Base-by-base conservation (phyloP, 2,113 vertebrate species). In the Myrmecobius fasciatus region DNA sequence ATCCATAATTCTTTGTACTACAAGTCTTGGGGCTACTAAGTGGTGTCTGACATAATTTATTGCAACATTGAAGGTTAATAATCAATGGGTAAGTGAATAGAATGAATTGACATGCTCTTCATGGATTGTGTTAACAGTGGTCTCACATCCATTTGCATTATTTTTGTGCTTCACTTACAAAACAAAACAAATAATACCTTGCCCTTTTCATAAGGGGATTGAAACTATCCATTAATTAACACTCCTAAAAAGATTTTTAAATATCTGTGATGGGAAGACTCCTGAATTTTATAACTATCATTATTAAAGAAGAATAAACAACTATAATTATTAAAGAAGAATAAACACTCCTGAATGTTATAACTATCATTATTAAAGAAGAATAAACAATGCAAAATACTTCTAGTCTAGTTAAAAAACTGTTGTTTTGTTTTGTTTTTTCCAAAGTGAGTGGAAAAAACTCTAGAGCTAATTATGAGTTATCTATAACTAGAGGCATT, bases 361-460 rank as follows among this genome's bases (percentile, higher is more conserved):
- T 9, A 3, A 89, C 52, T 25, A 0, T 1, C 54, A 1, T 43
- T 24, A 1, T 2, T 3, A 53, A 28, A 75, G 89, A 25, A 8
- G 6, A 67, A 3, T 36, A 52, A 36, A 36, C 14, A n/a, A 43
- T 1, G 7, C 26, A 8, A 2, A 2, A 0, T 5, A 51, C 36
- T 91, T n/a, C 28, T 0, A 20, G 53, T 20, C 51, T 25, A 0
- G 10, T 3, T 47, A 43, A 47, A 43, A 60, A 9, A 1, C 43
- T 60, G 10, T 56, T n/a, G n/a, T n/a, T n/a, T n/a, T n/a, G n/a
- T 67, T 67, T 83, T 75, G 8, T n/a, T 83, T 43, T 43, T 24
- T 43, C n/a, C 3, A 83, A 43, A 20, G 17, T 43, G n/a, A 83
- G n/a, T 83, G 67, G 5, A 24, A 83, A 43, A 6, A 20, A 22